Conservation (phyloP, 2,797 vertebrate genomes). For the Gila robusta region DNA sequence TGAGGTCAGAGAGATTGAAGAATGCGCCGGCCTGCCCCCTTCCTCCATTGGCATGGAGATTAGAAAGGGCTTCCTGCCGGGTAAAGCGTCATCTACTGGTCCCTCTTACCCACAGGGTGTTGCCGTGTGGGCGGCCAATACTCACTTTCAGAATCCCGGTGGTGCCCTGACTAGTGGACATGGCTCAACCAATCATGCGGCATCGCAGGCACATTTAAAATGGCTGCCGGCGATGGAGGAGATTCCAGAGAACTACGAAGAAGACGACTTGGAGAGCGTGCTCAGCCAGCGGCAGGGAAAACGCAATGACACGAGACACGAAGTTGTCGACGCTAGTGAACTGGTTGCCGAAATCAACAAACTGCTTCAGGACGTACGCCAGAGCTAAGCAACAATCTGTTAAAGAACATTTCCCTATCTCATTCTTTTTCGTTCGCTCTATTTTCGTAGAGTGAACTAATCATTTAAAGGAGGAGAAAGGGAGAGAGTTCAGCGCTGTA, state of each 20-base stretch:
- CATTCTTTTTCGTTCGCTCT: conserved; percentile 38
- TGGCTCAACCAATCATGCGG: conserved; percentile 76
- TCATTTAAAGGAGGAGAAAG: conserved; percentile 46
- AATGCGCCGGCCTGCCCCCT: conserved; percentile 72
- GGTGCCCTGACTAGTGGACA: conserved; percentile 72
- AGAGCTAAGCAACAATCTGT: conserved; percentile 81
- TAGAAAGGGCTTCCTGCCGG: conserved; percentile 83
- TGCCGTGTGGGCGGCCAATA: conserved; percentile 94
- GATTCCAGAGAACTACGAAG: conserved; percentile 96
- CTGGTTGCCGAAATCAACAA: conserved; percentile 97
- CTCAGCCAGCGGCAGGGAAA: conserved; percentile 83
- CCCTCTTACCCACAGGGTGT: conserved; percentile 89
- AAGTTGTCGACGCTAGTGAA: conserved; percentile 90
- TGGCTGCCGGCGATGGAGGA: conserved; percentile 99
- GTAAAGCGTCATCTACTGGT: conserved; percentile 70
- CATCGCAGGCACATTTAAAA: conserved; percentile 87
- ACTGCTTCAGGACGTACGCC: conserved; percentile 92
- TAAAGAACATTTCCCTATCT: conserved; percentile 28
- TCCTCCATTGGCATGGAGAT: conserved; percentile 77
- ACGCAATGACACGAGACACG: conserved; percentile 85
- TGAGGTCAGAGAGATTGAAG: conserved; percentile 82
- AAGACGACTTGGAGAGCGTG: conserved; percentile 94
- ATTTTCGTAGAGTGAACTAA: conserved; percentile 34
- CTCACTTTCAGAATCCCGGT: conserved; percentile 92
- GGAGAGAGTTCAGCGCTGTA: conserved; percentile 60